Evolutionary conservation across 2,888 invertebrate species (phyloP).

Genomic region (Serripes groenlandicus): DNA sequence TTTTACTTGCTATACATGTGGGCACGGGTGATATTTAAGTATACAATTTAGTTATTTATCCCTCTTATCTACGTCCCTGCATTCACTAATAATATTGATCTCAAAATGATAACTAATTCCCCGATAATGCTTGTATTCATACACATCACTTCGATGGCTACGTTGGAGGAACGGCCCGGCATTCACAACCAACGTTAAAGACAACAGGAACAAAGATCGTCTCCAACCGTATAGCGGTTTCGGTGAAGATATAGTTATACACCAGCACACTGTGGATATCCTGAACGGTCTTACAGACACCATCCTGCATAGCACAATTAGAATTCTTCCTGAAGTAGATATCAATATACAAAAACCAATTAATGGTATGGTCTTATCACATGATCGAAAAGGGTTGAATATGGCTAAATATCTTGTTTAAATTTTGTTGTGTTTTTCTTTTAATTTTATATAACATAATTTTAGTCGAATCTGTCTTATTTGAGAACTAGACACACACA

Average conservation of each 20-base stretch:
- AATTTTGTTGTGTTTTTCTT: neutral
- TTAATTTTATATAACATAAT: neutral
- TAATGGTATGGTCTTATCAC: neutral
- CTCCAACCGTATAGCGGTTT: neutral
- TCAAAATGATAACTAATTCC: no score
- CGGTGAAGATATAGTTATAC: neutral
- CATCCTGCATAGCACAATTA: neutral
- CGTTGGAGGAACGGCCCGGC: neutral
- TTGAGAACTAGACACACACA: no score
- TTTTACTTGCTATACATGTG: no score
- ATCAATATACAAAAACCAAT: neutral
- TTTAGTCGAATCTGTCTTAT: neutral
- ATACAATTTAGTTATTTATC: no score
- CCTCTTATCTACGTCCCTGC: no score
- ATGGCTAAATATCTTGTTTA: neutral
- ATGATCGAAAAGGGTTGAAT: neutral
- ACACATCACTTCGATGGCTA: no score
- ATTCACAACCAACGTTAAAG: conserved; percentile 5
- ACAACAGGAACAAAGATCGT: neutral
- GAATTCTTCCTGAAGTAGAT: conserved; percentile 9
- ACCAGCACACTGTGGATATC: neutral
- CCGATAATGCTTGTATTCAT: no score
- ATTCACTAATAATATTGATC: no score
- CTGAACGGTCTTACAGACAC: neutral
- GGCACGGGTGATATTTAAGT: no score